A percentile compares a stretch with the other conserved stretches of the same genome.
Evolutionary conservation across 2,888 invertebrate species (phyloP).

Genomic region (Synergus umbraculus): DNA sequence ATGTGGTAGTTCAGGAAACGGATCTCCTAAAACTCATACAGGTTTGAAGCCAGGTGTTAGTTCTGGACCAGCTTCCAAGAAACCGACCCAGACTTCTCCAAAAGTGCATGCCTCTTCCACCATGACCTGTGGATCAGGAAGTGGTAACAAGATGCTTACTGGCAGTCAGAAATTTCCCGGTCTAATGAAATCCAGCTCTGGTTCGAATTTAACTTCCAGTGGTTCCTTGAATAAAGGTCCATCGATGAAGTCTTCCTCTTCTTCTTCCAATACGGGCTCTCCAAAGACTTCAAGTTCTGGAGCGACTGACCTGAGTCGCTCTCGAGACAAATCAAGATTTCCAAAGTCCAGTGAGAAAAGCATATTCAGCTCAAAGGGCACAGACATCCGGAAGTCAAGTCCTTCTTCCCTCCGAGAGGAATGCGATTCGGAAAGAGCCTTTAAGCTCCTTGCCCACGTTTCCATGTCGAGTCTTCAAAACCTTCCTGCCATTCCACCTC

Average conservation of each 20-base stretch:
- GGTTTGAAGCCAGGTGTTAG: slow-evolving; percentile 91
- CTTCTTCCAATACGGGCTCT: slow-evolving; percentile 79
- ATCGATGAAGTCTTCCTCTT: slow-evolving; percentile 60
- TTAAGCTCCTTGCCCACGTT: slow-evolving; percentile 81
- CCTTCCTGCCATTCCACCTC: slow-evolving; percentile 80
- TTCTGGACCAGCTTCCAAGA: slow-evolving; percentile 91
- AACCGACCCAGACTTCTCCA: slow-evolving; percentile 80
- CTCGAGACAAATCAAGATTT: slow-evolving; percentile 82
- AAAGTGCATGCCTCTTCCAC: slow-evolving; percentile 63
- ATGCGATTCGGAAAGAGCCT: slow-evolving; percentile 81
- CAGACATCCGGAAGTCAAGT: slow-evolving; percentile 83
- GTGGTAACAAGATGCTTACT: slow-evolving; percentile 69
- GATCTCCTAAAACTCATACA: slow-evolving; percentile 89
- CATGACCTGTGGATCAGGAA: slow-evolving; percentile 59
- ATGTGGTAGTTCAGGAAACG: slow-evolving; percentile 74
- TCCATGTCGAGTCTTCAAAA: slow-evolving; percentile 77
- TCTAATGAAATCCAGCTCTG: slow-evolving; percentile 67
- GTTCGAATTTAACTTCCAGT: slow-evolving; percentile 66
- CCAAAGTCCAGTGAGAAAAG: slow-evolving; percentile 82
- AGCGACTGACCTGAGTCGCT: slow-evolving; percentile 81
- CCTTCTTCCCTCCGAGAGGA: slow-evolving; percentile 84
- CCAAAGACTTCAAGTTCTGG: slow-evolving; percentile 80
- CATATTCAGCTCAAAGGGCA: slow-evolving; percentile 80
- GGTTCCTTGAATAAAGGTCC: slow-evolving; percentile 56
- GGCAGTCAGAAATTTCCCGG: slow-evolving; percentile 67